Evolutionary conservation across 2,888 invertebrate genomes (phyloP), one percentile per base, ranked within the genome.

Genomic region (Mesoligia furuncula): DNA sequence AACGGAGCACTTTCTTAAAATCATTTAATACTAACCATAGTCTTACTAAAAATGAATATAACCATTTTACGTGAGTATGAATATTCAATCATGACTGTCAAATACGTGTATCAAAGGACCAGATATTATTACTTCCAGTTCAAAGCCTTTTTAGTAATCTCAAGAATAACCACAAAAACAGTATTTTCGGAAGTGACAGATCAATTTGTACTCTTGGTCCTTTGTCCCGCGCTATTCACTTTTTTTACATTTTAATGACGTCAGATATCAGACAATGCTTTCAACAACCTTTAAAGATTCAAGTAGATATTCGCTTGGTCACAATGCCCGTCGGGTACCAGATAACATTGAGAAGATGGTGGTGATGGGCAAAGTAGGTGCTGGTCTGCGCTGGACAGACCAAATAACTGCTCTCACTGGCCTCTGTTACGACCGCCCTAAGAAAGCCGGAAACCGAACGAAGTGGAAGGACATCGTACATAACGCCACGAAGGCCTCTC

Each of bases 121-220:
- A 27, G 36, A 73, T 64, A 45, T 36, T 54, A 36, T 61, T 39
- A 51, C 24, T 51, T 67, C 20, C 68, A 66, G 51, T 36, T 82
- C 48, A 66, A 36, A 4, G n/a, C 70, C 78, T 68, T 82, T 77
- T 73, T n/a, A 24, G 70, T 69, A 31, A 73, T 75, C 65, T 76
- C 82, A 86, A 84, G 82, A 68, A 67, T 45, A 84, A 84, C 82
- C 2, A 74, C 73, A 67, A 72, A 70, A 59, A 59, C 57, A 36
- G 48, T 57, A 48, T 54, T 68, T 68, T 68, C 57, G 66, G 71
- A 83, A 83, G 51, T 74, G n/a, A 65, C 48, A 68, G 59, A 36
- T n/a, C 8, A 31, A 65, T 61, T 57, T 61, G 36, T 67, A 31
- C 15, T 61, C 15, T 65, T 42, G 36, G 48, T 45, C n/a, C 15